Evolutionary conservation across 2,797 vertebrate species (phyloP), one percentile per base, ranked within the genome.

Genomic region (Aplochiton taeniatus): DNA sequence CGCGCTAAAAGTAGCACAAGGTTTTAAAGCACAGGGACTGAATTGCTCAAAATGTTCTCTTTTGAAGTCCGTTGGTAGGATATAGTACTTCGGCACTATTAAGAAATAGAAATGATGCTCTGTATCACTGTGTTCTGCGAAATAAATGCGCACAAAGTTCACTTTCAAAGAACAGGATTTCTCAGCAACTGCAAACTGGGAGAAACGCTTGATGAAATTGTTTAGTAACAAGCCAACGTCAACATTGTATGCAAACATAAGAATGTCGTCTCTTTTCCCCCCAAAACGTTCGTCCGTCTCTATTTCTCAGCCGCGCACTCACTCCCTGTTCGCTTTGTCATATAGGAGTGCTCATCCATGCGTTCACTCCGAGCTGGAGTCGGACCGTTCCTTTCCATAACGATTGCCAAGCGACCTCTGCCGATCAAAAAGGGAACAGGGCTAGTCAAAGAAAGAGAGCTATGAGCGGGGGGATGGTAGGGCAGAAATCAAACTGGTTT

Each of bases 371-470:
- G 60, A 64, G 66, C 47, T 49, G 49, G 41, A 58, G 63, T 49
- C 57, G 17, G 46, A 63, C 72, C 70, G 11, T 56, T 74, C 64
- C 55, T 65, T 62, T 69, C 82, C 73, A 67, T 72, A 61, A 73
- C 53, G 74, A 65, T 84, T 79, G 87, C 85, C 80, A 89, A 84
- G 90, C 91, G 92, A 90, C 93, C 91, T 91, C 92, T 92, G 87
- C 79, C 73, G 93, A 81, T 44, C 77, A 83, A 60, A 76, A 69
- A 50, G 49, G 77, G 85, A 80, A 73, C 53, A 11, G 53, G 68
- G 66, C 54, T 47, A 53, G 17, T 17, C n/a, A 58, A 62, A 20
- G 42, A n/a, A 49, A 49, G 51, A 42, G 18, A 61, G 31, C 45
- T 60, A 66, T n/a, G n/a, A 19, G 51, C 48, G 59, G 13, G 57